phyloP scores from a whole-genome alignment of 2,797 vertebrate species.

The Pseudotriccus pelzelni region DNA sequence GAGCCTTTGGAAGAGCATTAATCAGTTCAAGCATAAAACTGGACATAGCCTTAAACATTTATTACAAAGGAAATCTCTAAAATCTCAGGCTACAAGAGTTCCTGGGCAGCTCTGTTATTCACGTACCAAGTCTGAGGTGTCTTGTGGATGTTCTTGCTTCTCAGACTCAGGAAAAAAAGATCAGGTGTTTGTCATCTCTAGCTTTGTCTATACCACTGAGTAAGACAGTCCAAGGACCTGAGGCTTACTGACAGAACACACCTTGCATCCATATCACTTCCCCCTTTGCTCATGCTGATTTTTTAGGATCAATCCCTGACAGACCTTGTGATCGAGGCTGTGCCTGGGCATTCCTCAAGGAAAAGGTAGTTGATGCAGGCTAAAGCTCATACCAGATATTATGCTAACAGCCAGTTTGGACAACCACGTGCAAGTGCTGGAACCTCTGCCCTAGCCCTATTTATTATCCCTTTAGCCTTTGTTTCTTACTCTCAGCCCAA shows the following conservation, averaged over 20 bases:
- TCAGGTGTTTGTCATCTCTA: not conserved
- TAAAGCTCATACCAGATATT: not conserved
- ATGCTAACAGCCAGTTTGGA: not conserved
- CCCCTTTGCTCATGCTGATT: accelerated
- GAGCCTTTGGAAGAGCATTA: not conserved
- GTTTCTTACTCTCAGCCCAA: not conserved
- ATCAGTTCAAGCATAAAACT: not conserved
- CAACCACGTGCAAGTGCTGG: not conserved
- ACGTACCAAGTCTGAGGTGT: not conserved
- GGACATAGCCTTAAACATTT: not conserved
- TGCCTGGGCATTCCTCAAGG: not conserved
- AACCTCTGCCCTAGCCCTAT: not conserved
- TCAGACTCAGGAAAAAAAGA: not conserved
- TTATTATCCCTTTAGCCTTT: not conserved
- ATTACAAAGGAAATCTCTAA: not conserved
- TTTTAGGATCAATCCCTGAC: not conserved
- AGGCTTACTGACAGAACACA: not conserved
- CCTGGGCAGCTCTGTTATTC: not conserved
- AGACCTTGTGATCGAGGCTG: not conserved
- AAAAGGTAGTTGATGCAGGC: not conserved
- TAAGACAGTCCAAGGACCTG: not conserved
- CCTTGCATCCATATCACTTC: not conserved
- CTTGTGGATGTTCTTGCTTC: not conserved
- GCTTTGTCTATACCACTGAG: not conserved
- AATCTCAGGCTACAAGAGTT: not conserved